phyloP scores from a whole-genome alignment of 2,797 vertebrate species.

The Sebastes trivittatus region DNA sequence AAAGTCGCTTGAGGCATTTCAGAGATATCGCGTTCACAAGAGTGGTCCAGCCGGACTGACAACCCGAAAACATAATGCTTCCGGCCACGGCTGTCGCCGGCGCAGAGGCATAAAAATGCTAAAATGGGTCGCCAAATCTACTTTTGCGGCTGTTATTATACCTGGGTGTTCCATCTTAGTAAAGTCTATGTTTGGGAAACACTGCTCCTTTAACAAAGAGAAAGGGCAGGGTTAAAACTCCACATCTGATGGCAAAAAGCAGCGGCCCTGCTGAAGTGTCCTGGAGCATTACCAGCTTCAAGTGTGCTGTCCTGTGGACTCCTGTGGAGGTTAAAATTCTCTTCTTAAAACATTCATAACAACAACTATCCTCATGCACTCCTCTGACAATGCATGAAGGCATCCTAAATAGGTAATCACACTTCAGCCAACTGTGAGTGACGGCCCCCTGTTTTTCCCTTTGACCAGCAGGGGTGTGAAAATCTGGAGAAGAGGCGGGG shows the following conservation, averaged over 20 bases:
- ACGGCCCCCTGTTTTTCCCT: constrained; percentile 3
- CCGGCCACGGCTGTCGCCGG: too few species aligned
- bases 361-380: not conserved
- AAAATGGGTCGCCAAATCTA: not conserved
- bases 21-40: too few species aligned
- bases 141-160: not conserved
- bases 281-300: not conserved
- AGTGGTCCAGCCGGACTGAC: too few species aligned
- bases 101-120: not conserved
- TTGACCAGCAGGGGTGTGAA: constrained; percentile 27
- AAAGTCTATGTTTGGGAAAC: not conserved
- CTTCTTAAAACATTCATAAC: not conserved
- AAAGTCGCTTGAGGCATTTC: too few species aligned
- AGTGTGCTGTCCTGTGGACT: not conserved
- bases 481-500: constrained; percentile 22
- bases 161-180: not conserved
- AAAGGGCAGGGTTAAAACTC: not conserved
- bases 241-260: not conserved
- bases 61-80: too few species aligned
- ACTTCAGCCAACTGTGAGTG: constrained; percentile 4
- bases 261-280: not conserved
- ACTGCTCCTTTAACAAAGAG: not conserved
- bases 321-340: not conserved
- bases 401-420: constrained; percentile 20
- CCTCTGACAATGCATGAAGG: not conserved